Evolutionary conservation across 2,888 invertebrate genomes (phyloP).

Genomic region (Lasioglossum figueresi): DNA sequence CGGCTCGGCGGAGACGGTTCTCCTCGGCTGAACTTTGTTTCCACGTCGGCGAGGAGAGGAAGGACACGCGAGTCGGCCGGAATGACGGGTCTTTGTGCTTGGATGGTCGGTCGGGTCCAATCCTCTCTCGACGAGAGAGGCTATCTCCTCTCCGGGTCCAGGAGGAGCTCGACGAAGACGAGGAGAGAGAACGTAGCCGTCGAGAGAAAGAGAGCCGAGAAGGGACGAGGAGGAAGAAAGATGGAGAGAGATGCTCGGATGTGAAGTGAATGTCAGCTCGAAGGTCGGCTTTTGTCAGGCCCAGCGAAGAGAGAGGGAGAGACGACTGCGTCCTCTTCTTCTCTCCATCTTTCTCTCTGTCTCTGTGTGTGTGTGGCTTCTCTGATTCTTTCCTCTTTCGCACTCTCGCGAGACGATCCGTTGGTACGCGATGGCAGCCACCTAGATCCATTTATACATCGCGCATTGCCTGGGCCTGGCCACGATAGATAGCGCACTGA

Average conservation of each 20-base stretch:
- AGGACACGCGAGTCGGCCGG: slow-evolving; percentile 72
- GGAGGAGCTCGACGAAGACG: slow-evolving; percentile 46
- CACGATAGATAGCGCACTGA: slow-evolving; percentile 69
- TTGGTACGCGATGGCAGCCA: slow-evolving; percentile 60
- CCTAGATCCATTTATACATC: slow-evolving; percentile 74
- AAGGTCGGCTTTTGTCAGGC: slow-evolving; percentile 84
- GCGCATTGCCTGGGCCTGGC: slow-evolving; percentile 69
- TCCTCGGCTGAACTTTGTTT: slow-evolving; percentile 53
- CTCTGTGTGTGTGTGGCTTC: slow-evolving; percentile 18
- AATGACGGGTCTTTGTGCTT: slow-evolving; percentile 80
- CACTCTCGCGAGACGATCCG: slow-evolving; percentile 39
- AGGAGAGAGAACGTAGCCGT: slow-evolving; percentile 30
- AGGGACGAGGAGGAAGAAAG: slow-evolving; percentile 31
- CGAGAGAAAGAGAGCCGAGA: slow-evolving; percentile 36
- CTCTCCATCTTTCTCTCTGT: slow-evolving; percentile 26
- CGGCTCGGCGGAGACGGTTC: slow-evolving; percentile 38
- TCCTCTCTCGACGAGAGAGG: slow-evolving; percentile 58
- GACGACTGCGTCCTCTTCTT: slow-evolving; percentile 29
- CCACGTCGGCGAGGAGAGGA: slow-evolving; percentile 63
- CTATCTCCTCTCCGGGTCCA: slow-evolving; percentile 56
- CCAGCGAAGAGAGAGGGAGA: slow-evolving; percentile 40
- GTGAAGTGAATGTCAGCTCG: slow-evolving; percentile 83
- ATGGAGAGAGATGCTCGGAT: slow-evolving; percentile 59
- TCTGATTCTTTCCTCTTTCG: slow-evolving; percentile 20
- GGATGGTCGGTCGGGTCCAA: slow-evolving; percentile 67